Evolutionary conservation across 2,888 invertebrate genomes (phyloP).

Genomic region (Diarsia brunnea): DNA sequence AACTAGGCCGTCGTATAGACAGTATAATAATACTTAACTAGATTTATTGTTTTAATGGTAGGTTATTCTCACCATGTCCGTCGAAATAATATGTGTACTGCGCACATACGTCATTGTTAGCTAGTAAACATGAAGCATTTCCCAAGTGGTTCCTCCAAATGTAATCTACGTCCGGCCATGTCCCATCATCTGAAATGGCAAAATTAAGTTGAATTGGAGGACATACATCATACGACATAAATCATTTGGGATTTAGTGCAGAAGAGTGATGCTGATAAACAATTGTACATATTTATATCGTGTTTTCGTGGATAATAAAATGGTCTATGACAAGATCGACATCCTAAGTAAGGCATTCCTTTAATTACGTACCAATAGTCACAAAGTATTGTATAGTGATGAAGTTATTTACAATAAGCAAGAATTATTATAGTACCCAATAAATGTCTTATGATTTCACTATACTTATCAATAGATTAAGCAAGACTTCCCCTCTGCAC

Average conservation of each 20-base stretch:
- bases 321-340: background rate
- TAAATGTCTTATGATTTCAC: background rate
- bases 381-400: background rate
- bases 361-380: background rate
- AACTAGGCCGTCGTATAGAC: background rate
- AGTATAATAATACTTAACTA: background rate
- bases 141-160: conserved; percentile 90
- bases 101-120: conserved; percentile 92
- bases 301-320: background rate
- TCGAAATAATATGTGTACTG: conserved; percentile 92
- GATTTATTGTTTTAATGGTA: background rate
- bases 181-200: conserved; percentile 90
- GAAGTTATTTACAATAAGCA: background rate
- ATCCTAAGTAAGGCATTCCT: background rate
- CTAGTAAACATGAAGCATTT: conserved; percentile 90
- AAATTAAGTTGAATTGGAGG: background rate
- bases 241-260: background rate
- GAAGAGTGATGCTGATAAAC: background rate
- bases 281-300: background rate
- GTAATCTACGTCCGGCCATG: conserved; percentile 91
- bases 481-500: background rate
- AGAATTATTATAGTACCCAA: background rate
- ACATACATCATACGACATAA: background rate
- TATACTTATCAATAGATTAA: background rate
- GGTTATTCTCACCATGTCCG: conserved; percentile 87